These are phyloP conservation scores for Labroides dimidiatus DNA, from an alignment of 2,797 vertebrate species.

Conservation along the genomic window DNA sequence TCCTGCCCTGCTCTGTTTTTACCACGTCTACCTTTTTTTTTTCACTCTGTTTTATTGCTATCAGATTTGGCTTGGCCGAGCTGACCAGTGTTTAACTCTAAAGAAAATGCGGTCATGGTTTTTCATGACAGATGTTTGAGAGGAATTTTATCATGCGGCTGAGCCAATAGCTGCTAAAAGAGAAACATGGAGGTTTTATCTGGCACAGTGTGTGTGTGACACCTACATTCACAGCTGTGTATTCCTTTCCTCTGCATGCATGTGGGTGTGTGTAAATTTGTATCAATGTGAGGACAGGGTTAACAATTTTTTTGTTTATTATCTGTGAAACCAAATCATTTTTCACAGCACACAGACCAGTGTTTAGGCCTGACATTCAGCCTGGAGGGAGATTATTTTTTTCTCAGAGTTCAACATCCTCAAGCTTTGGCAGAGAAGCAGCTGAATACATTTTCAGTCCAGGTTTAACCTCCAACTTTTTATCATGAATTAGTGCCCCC, in stretches of 20 bases:
- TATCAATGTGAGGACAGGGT: neutral
- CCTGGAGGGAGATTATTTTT: conserved; percentile 43
- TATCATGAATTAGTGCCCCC: conserved; percentile 50
- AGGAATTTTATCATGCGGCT: conserved; percentile 77
- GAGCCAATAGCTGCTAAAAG: conserved; percentile 69
- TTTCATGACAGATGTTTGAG: conserved; percentile 80
- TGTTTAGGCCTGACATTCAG: conserved; percentile 46
- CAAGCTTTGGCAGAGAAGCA: conserved; percentile 36
- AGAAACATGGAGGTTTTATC: conserved; percentile 64
- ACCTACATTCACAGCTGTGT: conserved; percentile 68
- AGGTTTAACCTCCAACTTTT: conserved; percentile 47
- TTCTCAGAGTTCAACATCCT: conserved; percentile 40
- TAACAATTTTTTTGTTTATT: conserved; percentile 7
- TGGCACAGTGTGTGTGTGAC: conserved; percentile 58
- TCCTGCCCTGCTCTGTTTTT: conserved; percentile 9
- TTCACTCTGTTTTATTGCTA: conserved; percentile 46
- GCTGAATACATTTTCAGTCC: conserved; percentile 36
- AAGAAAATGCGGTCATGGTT: conserved; percentile 77
- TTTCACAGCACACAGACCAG: conserved; percentile 42
- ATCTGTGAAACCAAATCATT: conserved; percentile 5
- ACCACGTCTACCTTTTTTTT: conserved; percentile 20
- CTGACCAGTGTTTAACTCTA: conserved; percentile 77
- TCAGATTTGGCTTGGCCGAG: conserved; percentile 71
- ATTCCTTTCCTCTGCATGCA: conserved; percentile 45
- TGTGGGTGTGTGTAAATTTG: conserved; percentile 30